Evolutionary conservation across 2,888 invertebrate genomes (phyloP).

Genomic region (Ametastegia equiseti): DNA sequence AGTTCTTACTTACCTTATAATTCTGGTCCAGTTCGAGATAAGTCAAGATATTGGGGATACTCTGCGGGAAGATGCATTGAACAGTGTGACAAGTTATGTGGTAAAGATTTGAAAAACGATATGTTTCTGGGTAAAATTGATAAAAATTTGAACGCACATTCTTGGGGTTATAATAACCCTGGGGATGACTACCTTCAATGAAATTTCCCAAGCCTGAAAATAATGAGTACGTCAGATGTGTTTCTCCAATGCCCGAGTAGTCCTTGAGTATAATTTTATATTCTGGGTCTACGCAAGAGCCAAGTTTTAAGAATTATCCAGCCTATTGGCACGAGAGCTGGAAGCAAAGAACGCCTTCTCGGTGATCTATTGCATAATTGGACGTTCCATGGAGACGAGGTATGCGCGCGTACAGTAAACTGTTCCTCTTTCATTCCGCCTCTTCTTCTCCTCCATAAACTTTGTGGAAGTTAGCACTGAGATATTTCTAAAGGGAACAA

Average conservation of each 20-base stretch:
- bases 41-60: background rate
- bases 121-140: too few relatives aligned
- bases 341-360: constrained; percentile 31
- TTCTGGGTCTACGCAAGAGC: background rate
- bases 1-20: constrained; percentile 22
- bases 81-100: background rate
- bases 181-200: background rate
- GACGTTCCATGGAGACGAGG: constrained; percentile 26
- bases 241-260: background rate
- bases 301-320: constrained; percentile 20
- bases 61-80: background rate
- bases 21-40: constrained; percentile 22
- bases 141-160: background rate
- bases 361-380: constrained; percentile 41
- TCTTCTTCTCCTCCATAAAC: constrained; percentile 27
- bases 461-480: constrained; percentile 23
- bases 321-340: constrained; percentile 10
- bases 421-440: constrained; percentile 12
- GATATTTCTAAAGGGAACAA: constrained; percentile 22
- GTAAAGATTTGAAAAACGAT: background rate
- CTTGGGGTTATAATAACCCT: background rate
- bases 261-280: background rate
- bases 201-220: background rate
- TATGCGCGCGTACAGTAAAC: constrained; percentile 29
- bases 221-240: background rate